Evolutionary conservation across 2,888 invertebrate genomes (phyloP).

Genomic region (Exocentrus adspersus): DNA sequence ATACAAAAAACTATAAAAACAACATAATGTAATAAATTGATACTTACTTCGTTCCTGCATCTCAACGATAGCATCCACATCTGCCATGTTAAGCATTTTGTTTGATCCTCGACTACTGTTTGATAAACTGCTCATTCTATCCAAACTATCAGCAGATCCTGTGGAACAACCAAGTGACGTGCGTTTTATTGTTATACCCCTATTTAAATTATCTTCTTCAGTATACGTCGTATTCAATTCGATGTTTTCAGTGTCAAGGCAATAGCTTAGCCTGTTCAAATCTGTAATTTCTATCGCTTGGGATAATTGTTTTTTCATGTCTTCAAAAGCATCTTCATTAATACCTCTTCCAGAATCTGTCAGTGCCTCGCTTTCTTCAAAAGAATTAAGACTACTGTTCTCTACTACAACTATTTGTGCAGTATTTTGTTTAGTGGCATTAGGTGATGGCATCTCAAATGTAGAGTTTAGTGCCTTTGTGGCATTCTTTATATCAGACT

Average conservation of each 20-base stretch:
- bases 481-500: constrained; percentile 42
- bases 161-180: constrained; percentile 46
- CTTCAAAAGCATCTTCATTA: constrained; percentile 38
- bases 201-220: constrained; percentile 37
- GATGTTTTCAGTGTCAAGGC: constrained; percentile 41
- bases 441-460: constrained; percentile 36
- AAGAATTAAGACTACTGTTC: constrained; percentile 26
- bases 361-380: constrained; percentile 19
- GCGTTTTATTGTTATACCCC: constrained; percentile 32
- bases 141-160: constrained; percentile 62
- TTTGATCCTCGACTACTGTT: constrained; percentile 58
- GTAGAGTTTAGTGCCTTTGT: constrained; percentile 41
- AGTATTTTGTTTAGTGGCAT: constrained; percentile 25
- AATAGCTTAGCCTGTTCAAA: constrained; percentile 43
- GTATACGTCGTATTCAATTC: constrained; percentile 35
- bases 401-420: constrained; percentile 35
- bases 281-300: constrained; percentile 34
- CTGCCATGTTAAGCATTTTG: constrained; percentile 59
- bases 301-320: constrained; percentile 42
- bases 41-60: constrained; percentile 60
- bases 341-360: neutral
- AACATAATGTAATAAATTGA: too few species aligned
- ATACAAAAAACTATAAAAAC: neutral
- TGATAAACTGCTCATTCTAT: constrained; percentile 60
- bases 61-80: constrained; percentile 60